phyloP scores from a whole-genome alignment of 2,888 invertebrate species.

The Andrena flavipes region DNA sequence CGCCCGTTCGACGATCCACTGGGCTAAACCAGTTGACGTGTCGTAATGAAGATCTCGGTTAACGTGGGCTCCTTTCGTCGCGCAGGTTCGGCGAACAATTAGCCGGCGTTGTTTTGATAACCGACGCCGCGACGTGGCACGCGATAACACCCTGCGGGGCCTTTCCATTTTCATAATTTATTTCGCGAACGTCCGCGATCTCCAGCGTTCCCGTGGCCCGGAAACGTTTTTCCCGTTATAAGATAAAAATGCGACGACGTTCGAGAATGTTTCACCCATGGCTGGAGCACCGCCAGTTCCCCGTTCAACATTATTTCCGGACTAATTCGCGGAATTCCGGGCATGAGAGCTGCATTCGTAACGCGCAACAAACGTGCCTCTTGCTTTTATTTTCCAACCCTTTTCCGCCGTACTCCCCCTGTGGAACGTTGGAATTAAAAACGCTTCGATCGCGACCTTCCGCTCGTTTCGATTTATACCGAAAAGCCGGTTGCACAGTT shows the following conservation, averaged over 20 bases:
- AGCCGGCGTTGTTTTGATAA: conserved; percentile 35
- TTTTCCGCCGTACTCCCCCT: neutral
- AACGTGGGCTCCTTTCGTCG: conserved; percentile 7
- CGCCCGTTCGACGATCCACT: conserved; percentile 18
- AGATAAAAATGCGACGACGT: neutral
- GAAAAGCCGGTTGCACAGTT: conserved; percentile 8
- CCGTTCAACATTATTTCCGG: conserved; percentile 25
- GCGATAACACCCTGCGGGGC: neutral
- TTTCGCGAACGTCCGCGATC: neutral
- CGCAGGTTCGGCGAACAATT: conserved; percentile 16
- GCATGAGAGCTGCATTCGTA: conserved; percentile 6
- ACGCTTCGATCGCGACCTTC: conserved; percentile 14
- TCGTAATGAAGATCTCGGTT: conserved; percentile 37
- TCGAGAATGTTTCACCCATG: conserved; percentile 3
- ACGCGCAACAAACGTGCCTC: neutral
- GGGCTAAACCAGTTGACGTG: conserved; percentile 27
- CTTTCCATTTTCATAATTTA: neutral
- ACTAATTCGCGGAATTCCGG: conserved; percentile 34
- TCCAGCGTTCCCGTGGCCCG: neutral
- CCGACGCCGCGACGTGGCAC: neutral
- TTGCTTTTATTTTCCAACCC: neutral
- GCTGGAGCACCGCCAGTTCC: conserved; percentile 28
- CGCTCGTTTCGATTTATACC: conserved; percentile 32
- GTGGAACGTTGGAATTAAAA: conserved; percentile 7
- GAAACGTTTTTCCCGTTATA: neutral